Percentiles rank a stretch among this genome's conserved stretches.
Evolutionary conservation across 2,113 vertebrate species (phyloP).

Genomic region (Abramis brama): DNA sequence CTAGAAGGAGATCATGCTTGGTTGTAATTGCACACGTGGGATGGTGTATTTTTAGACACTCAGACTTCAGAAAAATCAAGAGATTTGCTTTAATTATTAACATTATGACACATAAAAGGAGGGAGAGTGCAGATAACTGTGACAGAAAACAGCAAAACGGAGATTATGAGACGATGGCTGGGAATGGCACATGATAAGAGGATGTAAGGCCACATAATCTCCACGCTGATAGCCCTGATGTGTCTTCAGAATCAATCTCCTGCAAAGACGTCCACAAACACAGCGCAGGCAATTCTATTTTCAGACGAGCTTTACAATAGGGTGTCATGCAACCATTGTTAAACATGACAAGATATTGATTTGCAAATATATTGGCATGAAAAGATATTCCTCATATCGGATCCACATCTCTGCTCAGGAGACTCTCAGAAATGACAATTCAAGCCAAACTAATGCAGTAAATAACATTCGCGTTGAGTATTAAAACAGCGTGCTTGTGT

Average conservation of each 20-base stretch:
- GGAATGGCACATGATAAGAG: neutral
- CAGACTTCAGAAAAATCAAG: constrained; percentile 19
- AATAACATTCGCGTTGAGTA: constrained; percentile 28
- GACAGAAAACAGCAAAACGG: constrained; percentile 35
- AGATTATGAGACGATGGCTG: constrained; percentile 34
- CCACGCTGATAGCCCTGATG: constrained; percentile 10
- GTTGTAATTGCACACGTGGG: constrained; percentile 18
- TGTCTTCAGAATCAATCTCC: constrained; percentile 36
- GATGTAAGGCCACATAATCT: constrained; percentile 36
- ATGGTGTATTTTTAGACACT: constrained; percentile 34
- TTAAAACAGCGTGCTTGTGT: constrained; percentile 7
- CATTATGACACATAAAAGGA: constrained; percentile 41
- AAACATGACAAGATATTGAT: constrained; percentile 27
- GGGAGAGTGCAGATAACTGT: constrained; percentile 2
- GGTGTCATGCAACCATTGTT: constrained; percentile 11
- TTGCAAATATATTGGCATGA: constrained; percentile 20
- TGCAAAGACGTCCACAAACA: constrained; percentile 12
- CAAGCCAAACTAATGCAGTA: constrained; percentile 7
- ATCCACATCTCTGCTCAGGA: neutral
- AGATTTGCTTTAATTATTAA: constrained; percentile 43
- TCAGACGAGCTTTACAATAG: neutral
- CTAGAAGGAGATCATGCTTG: constrained; percentile 5
- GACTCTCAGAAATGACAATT: neutral
- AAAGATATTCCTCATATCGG: constrained; percentile 32
- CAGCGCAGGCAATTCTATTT: neutral